Conservation (phyloP, 2,113 vertebrate species). For the Sakesphorus luctuosus region DNA sequence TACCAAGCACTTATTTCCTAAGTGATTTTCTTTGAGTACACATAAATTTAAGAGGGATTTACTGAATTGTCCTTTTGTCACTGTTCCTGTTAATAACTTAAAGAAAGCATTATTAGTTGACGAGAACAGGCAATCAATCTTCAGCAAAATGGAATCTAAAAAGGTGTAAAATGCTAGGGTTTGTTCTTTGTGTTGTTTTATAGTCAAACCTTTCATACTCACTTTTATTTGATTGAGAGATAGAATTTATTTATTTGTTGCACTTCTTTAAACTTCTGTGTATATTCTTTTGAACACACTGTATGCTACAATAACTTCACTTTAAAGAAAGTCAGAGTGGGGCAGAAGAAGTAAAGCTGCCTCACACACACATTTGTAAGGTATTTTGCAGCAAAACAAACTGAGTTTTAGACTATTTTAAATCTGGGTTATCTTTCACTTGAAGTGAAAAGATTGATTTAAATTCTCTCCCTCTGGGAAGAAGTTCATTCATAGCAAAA, state of each 20-base stretch:
- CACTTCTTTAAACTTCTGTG: not conserved
- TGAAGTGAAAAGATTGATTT: not conserved
- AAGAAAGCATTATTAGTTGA: not conserved
- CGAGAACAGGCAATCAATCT: not conserved
- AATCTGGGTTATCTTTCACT: not conserved
- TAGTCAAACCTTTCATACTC: not conserved
- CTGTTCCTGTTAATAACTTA: not conserved
- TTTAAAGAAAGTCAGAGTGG: not conserved
- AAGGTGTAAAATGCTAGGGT: not conserved
- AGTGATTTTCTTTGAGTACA: not conserved
- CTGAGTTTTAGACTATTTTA: not conserved
- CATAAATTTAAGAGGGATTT: not conserved
- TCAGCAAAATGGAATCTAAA: not conserved
- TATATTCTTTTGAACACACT: not conserved
- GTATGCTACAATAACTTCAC: not conserved
- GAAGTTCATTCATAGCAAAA: not conserved
- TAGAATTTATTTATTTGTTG: not conserved
- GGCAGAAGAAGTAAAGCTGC: not conserved
- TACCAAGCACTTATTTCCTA: not conserved
- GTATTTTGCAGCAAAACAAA: not conserved
- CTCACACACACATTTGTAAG: not conserved
- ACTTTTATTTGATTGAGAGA: not conserved
- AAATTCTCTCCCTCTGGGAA: not conserved
- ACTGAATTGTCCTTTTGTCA: not conserved
- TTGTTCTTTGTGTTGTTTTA: not conserved